Evolutionary conservation across 2,113 vertebrate species (phyloP).

Genomic region (Panthera leo): DNA sequence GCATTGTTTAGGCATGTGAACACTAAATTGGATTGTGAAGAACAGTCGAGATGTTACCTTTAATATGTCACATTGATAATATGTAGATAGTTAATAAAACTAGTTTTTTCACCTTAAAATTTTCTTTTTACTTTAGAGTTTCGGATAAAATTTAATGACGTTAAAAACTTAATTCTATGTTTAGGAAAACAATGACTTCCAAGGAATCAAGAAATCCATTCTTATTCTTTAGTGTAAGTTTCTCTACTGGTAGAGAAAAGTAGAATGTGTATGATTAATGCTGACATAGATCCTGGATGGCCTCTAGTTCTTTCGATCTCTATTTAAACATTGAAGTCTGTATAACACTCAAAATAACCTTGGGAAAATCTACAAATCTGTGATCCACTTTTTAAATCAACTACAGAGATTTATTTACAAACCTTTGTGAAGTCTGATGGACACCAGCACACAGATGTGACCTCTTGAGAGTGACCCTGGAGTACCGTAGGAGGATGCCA

Average conservation of each 20-base stretch:
- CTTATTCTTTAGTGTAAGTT: not conserved
- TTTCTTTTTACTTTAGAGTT: not conserved
- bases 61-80: not conserved
- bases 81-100: not conserved
- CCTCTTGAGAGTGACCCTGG: slow-evolving; percentile 94
- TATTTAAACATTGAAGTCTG: not conserved
- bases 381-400: not conserved
- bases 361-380: not conserved
- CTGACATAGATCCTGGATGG: not conserved
- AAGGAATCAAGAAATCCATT: slow-evolving; percentile 6
- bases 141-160: not conserved
- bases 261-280: not conserved
- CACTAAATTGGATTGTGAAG: slow-evolving; percentile 15
- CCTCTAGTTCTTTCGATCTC: slow-evolving; percentile 34
- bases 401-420: slow-evolving; percentile 53
- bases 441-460: slow-evolving; percentile 96
- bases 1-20: not conserved
- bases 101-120: not conserved
- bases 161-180: slow-evolving; percentile 21
- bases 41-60: not conserved
- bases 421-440: slow-evolving; percentile 98
- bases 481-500: slow-evolving; percentile 89
- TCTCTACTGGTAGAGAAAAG: not conserved
- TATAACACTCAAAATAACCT: not conserved
- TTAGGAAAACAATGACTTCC: not conserved